Percentiles rank a stretch among this genome's conserved stretches.
phyloP scores from a whole-genome alignment of 2,888 invertebrate genomes.

The Eurois occulta region DNA sequence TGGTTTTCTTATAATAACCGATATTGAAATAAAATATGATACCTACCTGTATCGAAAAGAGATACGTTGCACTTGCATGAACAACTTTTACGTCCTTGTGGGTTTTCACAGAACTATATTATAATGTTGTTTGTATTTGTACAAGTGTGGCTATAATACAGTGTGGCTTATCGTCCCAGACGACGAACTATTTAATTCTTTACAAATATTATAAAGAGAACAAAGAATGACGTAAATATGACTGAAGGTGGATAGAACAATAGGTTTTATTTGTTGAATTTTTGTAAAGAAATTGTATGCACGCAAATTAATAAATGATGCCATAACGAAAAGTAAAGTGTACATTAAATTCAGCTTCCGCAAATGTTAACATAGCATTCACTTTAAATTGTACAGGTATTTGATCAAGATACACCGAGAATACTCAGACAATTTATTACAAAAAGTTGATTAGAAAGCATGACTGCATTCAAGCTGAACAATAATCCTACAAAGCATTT shows the following conservation, averaged over 20 bases:
- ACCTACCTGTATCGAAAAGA: conserved; percentile 33
- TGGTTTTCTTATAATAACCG: background rate
- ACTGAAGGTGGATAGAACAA: conserved; percentile 41
- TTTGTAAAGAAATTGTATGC: conserved; percentile 31
- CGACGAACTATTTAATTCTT: conserved; percentile 61
- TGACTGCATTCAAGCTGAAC: background rate
- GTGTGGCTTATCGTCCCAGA: conserved; percentile 61
- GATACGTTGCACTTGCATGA: conserved; percentile 66
- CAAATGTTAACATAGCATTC: background rate
- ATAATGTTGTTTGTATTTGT: conserved; percentile 70
- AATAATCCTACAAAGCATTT: background rate
- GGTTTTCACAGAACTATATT: conserved; percentile 70
- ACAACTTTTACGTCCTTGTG: conserved; percentile 73
- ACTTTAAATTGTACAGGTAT: conserved; percentile 1
- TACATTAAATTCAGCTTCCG: conserved; percentile 17
- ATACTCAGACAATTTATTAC: background rate
- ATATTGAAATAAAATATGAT: conserved; percentile 41
- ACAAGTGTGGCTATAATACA: conserved; percentile 71
- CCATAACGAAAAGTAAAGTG: conserved; percentile 28
- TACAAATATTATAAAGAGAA: conserved; percentile 59
- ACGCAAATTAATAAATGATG: conserved; percentile 32
- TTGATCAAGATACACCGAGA: background rate
- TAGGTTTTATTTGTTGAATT: conserved; percentile 21
- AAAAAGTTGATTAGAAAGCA: conserved; percentile 21
- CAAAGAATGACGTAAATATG: conserved; percentile 43